These are phyloP conservation scores for Sisor rabdophorus DNA, from an alignment of 2,113 vertebrate genomes.

Conservation along the genomic window DNA sequence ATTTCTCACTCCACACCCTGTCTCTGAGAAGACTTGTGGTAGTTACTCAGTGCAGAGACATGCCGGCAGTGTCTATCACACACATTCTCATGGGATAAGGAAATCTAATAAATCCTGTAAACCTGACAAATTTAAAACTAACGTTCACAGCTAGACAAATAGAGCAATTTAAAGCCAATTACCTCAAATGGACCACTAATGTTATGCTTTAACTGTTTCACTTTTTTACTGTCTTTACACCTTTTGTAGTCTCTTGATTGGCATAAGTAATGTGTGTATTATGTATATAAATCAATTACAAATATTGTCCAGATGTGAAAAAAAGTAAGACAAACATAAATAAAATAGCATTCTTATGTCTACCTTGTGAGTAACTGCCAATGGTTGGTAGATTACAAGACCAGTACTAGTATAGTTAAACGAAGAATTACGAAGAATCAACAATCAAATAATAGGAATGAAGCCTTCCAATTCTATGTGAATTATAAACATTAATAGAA, in stretches of 20 bases:
- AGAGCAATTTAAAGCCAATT: constrained; percentile 4
- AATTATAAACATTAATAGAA: constrained; percentile 17
- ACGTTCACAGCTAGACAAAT: not conserved
- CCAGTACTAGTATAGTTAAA: constrained; percentile 58
- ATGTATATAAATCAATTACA: constrained; percentile 14
- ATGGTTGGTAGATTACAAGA: constrained; percentile 50
- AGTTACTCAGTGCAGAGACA: not conserved
- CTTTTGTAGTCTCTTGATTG: constrained; percentile 1
- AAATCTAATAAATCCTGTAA: constrained; percentile 10
- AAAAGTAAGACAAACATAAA: not conserved
- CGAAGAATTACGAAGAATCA: constrained; percentile 57
- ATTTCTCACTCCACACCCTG: constrained; percentile 34
- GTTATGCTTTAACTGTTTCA: not conserved
- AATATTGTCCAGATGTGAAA: not conserved
- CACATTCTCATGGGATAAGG: not conserved
- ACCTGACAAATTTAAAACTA: not conserved
- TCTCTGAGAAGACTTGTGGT: constrained; percentile 31
- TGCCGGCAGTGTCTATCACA: constrained; percentile 11
- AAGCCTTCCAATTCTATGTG: constrained; percentile 41
- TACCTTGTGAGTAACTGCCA: constrained; percentile 32
- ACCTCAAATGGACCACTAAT: not conserved
- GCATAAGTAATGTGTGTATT: not conserved
- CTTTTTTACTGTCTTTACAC: constrained; percentile 12
- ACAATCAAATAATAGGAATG: constrained; percentile 52
- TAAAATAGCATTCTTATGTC: not conserved